Evolutionary conservation across 1,140 invertebrate species (phyloP).

Genomic region (Drosophila carrolli): DNA sequence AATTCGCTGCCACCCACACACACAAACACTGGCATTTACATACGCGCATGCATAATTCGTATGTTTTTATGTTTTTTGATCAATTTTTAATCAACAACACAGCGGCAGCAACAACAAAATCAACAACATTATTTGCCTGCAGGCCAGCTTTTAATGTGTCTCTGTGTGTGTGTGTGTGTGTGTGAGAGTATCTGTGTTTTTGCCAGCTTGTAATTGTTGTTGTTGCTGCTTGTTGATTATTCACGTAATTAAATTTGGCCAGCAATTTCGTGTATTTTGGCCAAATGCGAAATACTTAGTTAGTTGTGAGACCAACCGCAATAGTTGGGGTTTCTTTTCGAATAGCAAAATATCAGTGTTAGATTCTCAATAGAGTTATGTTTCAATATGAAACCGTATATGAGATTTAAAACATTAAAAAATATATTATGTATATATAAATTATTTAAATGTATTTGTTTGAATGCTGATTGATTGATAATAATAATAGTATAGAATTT

Average conservation of each 20-base stretch:
- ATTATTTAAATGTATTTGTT: too few relatives aligned
- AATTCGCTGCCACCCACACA: conserved; percentile 69
- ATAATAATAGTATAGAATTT: too few relatives aligned
- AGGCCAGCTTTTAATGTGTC: conserved; percentile 33
- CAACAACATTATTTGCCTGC: conserved; percentile 26
- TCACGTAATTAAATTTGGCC: conserved; percentile 70
- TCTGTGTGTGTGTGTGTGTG: conserved; percentile 3
- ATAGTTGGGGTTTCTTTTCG: too few relatives aligned
- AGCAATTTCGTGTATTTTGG: conserved; percentile 54
- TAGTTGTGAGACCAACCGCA: too few relatives aligned
- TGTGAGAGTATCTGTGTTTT: conserved; percentile 3
- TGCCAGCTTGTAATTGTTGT: conserved; percentile 27
- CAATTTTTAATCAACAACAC: conserved; percentile 77
- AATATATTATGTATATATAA: too few relatives aligned
- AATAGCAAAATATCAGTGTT: too few relatives aligned
- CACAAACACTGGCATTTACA: conserved; percentile 6
- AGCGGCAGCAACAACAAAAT: conserved; percentile 7
- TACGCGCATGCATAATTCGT: conserved; percentile 67
- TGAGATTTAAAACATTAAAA: too few relatives aligned
- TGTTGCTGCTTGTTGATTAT: conserved; percentile 53
- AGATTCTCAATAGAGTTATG: too few relatives aligned
- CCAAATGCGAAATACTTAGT: conserved; percentile 32
- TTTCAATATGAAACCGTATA: too few relatives aligned
- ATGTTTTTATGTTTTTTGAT: conserved; percentile 78
- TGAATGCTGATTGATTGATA: too few relatives aligned